These are phyloP conservation scores for Pterobdella sp. DNA, from an alignment of 2,888 invertebrate species.

Conservation along the genomic window DNA sequence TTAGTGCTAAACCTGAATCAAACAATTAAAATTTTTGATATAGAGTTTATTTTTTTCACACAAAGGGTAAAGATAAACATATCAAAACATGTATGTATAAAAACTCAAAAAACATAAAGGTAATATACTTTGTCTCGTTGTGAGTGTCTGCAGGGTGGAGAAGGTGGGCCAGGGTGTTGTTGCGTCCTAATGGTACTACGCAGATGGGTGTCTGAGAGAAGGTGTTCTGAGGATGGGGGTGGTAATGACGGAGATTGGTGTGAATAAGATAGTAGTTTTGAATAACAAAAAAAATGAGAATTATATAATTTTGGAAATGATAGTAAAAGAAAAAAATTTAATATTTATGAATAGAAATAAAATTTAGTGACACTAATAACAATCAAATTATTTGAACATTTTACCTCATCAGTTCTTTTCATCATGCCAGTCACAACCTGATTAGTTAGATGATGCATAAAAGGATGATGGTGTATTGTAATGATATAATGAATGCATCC, in stretches of 20 bases:
- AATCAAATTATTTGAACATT: no score
- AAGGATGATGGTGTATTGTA: no score
- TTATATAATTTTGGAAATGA: not conserved
- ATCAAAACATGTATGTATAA: no score
- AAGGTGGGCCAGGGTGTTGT: slow-evolving; percentile 1
- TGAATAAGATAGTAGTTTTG: not conserved
- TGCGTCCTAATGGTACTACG: not conserved
- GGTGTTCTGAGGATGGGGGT: not conserved
- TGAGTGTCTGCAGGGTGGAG: not conserved
- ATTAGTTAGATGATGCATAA: no score
- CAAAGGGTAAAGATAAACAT: no score
- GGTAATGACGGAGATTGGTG: not conserved
- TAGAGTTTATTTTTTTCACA: no score
- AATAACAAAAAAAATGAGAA: not conserved
- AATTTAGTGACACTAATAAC: no score
- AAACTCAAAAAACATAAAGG: no score
- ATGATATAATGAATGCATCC: no score
- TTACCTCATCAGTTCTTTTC: slow-evolving; percentile 1
- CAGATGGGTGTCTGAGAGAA: slow-evolving; percentile 9
- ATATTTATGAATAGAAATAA: no score
- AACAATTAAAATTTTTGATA: no score
- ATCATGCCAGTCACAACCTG: slow-evolving; percentile 8
- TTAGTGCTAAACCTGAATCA: no score
- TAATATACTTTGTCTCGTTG: not conserved
- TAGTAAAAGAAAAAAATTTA: not conserved